These are phyloP conservation scores for Theristicus caerulescens DNA, from an alignment of 2,113 vertebrate species.

Conservation along the genomic window DNA sequence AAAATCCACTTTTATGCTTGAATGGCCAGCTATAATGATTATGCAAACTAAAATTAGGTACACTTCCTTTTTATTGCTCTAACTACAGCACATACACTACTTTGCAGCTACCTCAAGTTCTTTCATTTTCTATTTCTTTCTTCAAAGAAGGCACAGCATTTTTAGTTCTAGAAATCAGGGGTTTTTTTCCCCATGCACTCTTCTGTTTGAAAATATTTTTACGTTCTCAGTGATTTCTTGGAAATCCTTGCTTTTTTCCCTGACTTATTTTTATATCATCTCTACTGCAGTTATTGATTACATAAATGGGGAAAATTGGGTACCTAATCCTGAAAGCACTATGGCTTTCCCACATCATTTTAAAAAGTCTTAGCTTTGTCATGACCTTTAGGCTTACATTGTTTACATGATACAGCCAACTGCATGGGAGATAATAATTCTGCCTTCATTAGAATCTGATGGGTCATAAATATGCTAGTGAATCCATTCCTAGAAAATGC, in stretches of 20 bases:
- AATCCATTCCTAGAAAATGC: neutral
- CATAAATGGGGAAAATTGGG: neutral
- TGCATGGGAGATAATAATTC: neutral
- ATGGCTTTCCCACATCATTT: neutral
- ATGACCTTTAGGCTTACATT: neutral
- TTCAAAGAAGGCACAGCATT: neutral
- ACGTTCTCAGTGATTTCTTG: neutral
- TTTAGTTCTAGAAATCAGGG: neutral
- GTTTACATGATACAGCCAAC: neutral
- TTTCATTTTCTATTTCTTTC: neutral
- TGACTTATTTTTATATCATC: neutral
- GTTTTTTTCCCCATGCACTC: rapidly evolving
- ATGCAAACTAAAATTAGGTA: constrained; percentile 49
- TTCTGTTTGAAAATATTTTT: neutral
- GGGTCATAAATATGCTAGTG: neutral
- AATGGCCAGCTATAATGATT: constrained; percentile 53
- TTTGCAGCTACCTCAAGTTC: neutral
- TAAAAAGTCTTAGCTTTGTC: neutral
- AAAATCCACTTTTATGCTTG: constrained; percentile 70
- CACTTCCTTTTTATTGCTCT: constrained; percentile 28
- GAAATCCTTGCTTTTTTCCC: neutral
- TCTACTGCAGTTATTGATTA: neutral
- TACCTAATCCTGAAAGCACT: neutral
- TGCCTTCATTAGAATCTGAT: neutral
- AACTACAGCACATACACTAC: neutral